Evolutionary conservation across 2,888 invertebrate species (phyloP).

Genomic region (Oscheius sp.): DNA sequence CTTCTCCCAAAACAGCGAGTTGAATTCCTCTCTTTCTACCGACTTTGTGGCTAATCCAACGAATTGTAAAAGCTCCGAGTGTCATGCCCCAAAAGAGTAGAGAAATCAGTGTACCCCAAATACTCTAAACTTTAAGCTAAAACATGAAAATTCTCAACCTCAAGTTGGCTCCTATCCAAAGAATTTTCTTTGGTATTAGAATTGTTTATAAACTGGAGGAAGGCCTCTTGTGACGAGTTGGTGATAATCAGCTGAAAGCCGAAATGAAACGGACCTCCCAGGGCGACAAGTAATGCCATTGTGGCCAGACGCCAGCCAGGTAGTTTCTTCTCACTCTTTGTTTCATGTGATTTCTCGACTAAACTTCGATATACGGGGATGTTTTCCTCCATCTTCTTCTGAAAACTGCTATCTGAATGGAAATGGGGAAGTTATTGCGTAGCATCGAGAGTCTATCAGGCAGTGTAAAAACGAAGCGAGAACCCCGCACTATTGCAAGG

Average conservation of each 20-base stretch:
- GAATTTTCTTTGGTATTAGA: conserved; percentile 3
- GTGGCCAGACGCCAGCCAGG: background rate
- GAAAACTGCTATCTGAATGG: background rate
- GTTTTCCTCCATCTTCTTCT: conserved; percentile 9
- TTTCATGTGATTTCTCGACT: background rate
- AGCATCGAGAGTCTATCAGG: background rate
- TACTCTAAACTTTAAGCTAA: conserved; percentile 31
- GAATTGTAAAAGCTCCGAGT: conserved; percentile 39
- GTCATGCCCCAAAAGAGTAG: conserved; percentile 54
- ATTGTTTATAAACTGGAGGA: conserved; percentile 40
- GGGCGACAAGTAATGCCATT: conserved; percentile 21
- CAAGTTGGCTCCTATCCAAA: background rate
- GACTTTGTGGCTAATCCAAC: conserved; percentile 3
- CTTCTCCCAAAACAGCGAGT: conserved; percentile 33
- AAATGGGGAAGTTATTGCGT: background rate
- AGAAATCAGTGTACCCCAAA: conserved; percentile 53
- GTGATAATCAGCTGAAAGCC: conserved; percentile 56
- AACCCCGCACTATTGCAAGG: no score
- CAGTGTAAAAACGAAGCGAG: no score
- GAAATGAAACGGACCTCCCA: conserved; percentile 49
- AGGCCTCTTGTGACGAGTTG: conserved; percentile 52
- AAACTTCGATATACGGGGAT: background rate
- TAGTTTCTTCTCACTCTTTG: background rate
- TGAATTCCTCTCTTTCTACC: conserved; percentile 14
- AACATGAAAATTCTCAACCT: background rate